phyloP scores from a whole-genome alignment of 2,797 vertebrate genomes.

The Lacerta agilis region DNA sequence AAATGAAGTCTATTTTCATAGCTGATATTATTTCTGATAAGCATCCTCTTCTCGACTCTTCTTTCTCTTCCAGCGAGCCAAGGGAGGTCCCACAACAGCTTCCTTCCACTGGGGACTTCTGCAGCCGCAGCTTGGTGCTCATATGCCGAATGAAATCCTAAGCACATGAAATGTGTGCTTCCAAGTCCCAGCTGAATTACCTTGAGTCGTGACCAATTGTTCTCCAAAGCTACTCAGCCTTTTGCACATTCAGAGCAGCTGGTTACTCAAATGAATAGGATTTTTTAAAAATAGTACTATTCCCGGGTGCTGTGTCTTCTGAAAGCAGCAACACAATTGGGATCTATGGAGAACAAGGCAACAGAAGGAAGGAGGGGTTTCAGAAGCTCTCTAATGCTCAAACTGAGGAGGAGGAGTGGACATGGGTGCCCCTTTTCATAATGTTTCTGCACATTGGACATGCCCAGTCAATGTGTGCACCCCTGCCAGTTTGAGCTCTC shows the following conservation, averaged over 20 bases:
- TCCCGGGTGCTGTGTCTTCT: constrained; percentile 71
- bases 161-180: constrained; percentile 25
- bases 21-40: neutral
- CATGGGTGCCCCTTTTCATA: no score
- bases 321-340: constrained; percentile 58
- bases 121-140: constrained; percentile 40
- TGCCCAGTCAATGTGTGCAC: no score
- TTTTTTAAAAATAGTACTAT: constrained; percentile 51
- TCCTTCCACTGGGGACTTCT: constrained; percentile 28
- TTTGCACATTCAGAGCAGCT: constrained; percentile 61
- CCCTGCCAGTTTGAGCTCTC: no score
- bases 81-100: constrained; percentile 20
- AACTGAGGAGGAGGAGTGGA: no score
- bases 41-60: neutral
- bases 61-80: constrained; percentile 27
- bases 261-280: constrained; percentile 47
- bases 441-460: no score
- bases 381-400: neutral
- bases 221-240: constrained; percentile 47
- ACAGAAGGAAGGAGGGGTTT: constrained; percentile 46
- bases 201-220: constrained; percentile 42
- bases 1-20: neutral
- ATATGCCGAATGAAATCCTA: constrained; percentile 49
- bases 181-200: constrained; percentile 31
- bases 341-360: constrained; percentile 46